Evolutionary conservation across 2,888 invertebrate species (phyloP).

Genomic region (Acronicta leporina): DNA sequence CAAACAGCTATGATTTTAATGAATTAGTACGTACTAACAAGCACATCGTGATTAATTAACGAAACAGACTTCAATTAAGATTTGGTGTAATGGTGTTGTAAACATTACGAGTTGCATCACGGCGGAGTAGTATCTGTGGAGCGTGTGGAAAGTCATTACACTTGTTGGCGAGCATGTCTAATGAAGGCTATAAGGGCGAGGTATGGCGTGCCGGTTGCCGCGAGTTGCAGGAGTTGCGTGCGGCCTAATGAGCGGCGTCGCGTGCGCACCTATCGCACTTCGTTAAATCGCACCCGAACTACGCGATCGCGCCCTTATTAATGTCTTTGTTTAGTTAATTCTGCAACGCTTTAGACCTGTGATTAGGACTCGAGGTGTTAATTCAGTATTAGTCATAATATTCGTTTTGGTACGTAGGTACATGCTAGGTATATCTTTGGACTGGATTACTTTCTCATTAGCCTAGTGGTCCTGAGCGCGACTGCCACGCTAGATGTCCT

Average conservation of each 20-base stretch:
- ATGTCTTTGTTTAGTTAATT: slow-evolving; percentile 70
- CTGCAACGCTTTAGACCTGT: slow-evolving; percentile 56
- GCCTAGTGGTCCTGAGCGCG: too few relatives aligned
- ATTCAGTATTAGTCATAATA: background rate
- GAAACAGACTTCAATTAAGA: slow-evolving; percentile 52
- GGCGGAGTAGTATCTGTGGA: slow-evolving; percentile 41
- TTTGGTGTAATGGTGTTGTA: slow-evolving; percentile 54
- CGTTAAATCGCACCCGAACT: slow-evolving; percentile 80
- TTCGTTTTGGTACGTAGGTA: too few relatives aligned
- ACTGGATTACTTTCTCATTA: too few relatives aligned
- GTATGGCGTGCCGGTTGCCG: slow-evolving; percentile 50
- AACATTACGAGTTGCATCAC: slow-evolving; percentile 41
- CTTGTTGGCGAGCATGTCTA: slow-evolving; percentile 72
- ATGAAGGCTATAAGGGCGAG: slow-evolving; percentile 70
- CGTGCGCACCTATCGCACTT: slow-evolving; percentile 81
- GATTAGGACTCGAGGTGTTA: slow-evolving; percentile 52
- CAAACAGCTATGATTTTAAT: slow-evolving; percentile 54
- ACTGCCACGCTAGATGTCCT: too few relatives aligned
- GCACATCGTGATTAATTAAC: slow-evolving; percentile 60
- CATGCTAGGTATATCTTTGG: too few relatives aligned
- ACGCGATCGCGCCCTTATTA: slow-evolving; percentile 66
- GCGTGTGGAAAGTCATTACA: slow-evolving; percentile 74
- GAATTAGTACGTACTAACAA: slow-evolving; percentile 53
- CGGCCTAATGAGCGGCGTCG: slow-evolving; percentile 83
- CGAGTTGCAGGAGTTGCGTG: slow-evolving; percentile 73